Evolutionary conservation across 92 coral and sea anemone genomes (phyloP).

Genomic region (Actinostola sp.): DNA sequence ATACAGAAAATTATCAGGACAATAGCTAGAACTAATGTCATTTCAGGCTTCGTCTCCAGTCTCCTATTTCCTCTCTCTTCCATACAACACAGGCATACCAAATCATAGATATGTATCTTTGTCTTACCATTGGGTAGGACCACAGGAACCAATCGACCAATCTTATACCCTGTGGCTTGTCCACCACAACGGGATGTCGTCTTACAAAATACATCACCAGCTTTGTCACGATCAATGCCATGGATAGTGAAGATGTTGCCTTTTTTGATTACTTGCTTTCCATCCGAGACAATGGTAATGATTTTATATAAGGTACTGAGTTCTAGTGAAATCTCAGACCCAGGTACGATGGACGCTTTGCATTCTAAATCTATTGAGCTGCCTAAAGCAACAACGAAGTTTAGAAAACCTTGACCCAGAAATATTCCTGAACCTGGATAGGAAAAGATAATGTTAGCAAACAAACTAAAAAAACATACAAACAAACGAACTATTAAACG

Average conservation of each 20-base stretch:
- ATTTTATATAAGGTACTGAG: constrained; percentile 37
- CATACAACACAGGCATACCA: neutral
- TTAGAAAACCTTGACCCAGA: constrained; percentile 34
- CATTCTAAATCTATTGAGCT: constrained; percentile 70
- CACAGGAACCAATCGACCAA: constrained; percentile 30
- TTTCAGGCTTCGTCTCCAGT: neutral
- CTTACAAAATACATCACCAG: constrained; percentile 57
- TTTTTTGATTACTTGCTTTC: constrained; percentile 37
- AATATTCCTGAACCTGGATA: constrained; percentile 27
- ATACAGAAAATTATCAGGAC: neutral
- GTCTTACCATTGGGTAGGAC: constrained; percentile 20
- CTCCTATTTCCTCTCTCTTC: neutral
- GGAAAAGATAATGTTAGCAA: neutral
- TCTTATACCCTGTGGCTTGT: constrained; percentile 39
- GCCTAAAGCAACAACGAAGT: constrained; percentile 48
- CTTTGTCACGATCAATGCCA: constrained; percentile 37
- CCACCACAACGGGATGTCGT: constrained; percentile 56
- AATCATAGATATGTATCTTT: no score
- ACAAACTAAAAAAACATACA: neutral
- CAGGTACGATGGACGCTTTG: constrained; percentile 47
- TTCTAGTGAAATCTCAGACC: constrained; percentile 47
- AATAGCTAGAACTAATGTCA: neutral
- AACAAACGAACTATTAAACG: neutral
- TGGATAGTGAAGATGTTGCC: constrained; percentile 49
- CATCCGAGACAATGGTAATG: constrained; percentile 40